These are phyloP conservation scores for Blastomussa wellsi DNA, from an alignment of 92 coral and sea anemone species.

Conservation along the genomic window DNA sequence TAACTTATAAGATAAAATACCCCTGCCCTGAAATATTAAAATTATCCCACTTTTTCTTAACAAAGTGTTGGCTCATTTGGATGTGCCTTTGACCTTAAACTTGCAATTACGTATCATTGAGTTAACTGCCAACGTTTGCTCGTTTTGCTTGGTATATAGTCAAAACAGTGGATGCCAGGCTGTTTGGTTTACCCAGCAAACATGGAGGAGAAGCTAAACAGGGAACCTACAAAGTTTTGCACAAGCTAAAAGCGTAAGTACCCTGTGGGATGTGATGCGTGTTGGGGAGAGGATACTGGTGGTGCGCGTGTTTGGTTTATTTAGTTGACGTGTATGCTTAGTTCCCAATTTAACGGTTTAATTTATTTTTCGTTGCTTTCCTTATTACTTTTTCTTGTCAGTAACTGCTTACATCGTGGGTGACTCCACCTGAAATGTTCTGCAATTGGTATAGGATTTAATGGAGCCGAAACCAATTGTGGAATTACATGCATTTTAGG, in stretches of 20 bases:
- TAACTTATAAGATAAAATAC: too few species aligned
- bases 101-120: background rate
- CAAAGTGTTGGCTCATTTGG: background rate
- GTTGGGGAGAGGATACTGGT: background rate
- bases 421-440: too few species aligned
- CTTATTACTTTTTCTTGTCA: too few species aligned
- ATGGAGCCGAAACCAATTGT: too few species aligned
- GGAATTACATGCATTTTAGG: too few species aligned
- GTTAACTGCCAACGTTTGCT: background rate
- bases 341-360: too few species aligned
- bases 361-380: too few species aligned
- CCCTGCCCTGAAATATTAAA: background rate
- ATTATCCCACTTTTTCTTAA: background rate
- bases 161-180: constrained; percentile 8
- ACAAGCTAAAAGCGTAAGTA: constrained; percentile 82
- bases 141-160: background rate
- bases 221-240: constrained; percentile 82
- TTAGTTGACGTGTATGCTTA: too few species aligned
- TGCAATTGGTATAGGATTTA: too few species aligned
- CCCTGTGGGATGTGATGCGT: background rate
- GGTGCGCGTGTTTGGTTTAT: too few species aligned
- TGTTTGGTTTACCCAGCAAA: background rate
- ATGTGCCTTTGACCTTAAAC: too few species aligned
- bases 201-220: constrained; percentile 14
- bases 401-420: too few species aligned